Evolutionary conservation across 2,113 vertebrate species (phyloP), one percentile per base, ranked within the genome.

Genomic region (Pluvialis apricaria): DNA sequence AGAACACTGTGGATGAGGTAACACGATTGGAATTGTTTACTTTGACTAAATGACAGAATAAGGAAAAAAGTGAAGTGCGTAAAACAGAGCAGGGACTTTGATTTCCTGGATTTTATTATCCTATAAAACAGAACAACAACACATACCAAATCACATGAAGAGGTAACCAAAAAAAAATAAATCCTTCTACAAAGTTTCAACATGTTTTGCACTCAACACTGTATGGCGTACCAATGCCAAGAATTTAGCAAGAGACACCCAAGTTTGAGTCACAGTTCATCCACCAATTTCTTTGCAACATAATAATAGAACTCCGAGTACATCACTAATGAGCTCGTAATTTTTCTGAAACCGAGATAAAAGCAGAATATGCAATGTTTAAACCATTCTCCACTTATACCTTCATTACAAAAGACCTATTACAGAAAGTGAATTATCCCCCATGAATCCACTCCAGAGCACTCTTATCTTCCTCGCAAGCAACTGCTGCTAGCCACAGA

Each of bases 291-390:
- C 44, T 82, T 11, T 49, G 58, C 54, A 49, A 77, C 0, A 1
- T 11, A 58, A 0, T 24, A 82, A 62, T 0, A 71, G 13, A 93
- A 76, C 24, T 47, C 6, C 9, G 20, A 82, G 68, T 31, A 54
- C 18, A 40, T 32, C 10, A 8, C 15, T 73, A 88, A 80, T 26
- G 61, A 94, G 49, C 49, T 49, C 40, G 32, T 86, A 49, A 40
- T 73, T 88, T 82, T 93, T 72, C 82, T 69, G 38, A 89, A 92
- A 78, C 32, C 13, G 45, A 34, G 62, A 90, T 28, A 61, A 73
- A 93, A 86, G 77, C 34, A 45, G 36, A 77, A 10, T 15, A 57
- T 19, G 28, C 9, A 66, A 14, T 0, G 26, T 68, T 65, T 87
- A 73, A 90, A 81, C 22, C 24, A 70, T n/a, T 85, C 42, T 80